phyloP scores from a whole-genome alignment of 2,113 vertebrate genomes.

The Psilopsiagon aurifrons region DNA sequence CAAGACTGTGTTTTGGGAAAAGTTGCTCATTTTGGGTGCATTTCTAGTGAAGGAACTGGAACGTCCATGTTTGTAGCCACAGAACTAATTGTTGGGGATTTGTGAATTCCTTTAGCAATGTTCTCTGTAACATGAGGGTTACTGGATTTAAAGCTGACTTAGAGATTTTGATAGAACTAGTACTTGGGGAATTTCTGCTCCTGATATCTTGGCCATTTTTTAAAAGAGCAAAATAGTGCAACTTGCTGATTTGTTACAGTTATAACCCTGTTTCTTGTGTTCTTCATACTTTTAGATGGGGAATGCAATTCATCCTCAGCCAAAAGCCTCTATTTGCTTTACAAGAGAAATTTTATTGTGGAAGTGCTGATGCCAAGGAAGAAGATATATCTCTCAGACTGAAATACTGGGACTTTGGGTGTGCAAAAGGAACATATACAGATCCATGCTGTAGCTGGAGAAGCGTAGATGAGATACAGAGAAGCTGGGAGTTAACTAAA shows the following conservation, averaged over 20 bases:
- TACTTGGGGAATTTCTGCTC: neutral
- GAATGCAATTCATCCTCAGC: neutral
- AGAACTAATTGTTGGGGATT: neutral
- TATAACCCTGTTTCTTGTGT: neutral
- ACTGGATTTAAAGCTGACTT: neutral
- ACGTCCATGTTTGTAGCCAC: neutral
- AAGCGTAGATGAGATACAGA: neutral
- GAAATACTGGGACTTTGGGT: neutral
- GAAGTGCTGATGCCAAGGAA: neutral
- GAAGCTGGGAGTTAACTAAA: neutral
- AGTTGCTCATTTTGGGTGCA: neutral
- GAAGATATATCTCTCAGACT: neutral
- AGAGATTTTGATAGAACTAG: neutral
- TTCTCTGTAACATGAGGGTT: neutral
- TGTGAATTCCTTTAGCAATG: neutral
- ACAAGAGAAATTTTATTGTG: neutral
- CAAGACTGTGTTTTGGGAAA: neutral
- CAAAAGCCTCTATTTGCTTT: neutral
- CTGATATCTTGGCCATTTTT: neutral
- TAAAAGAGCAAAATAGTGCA: neutral
- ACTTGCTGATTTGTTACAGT: neutral
- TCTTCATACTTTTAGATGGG: neutral
- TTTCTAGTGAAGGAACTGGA: neutral
- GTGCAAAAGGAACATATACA: neutral
- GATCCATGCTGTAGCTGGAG: neutral